These are phyloP conservation scores for Eudyptes chrysolophus DNA, from an alignment of 2,113 vertebrate genomes.

Conservation along the genomic window DNA sequence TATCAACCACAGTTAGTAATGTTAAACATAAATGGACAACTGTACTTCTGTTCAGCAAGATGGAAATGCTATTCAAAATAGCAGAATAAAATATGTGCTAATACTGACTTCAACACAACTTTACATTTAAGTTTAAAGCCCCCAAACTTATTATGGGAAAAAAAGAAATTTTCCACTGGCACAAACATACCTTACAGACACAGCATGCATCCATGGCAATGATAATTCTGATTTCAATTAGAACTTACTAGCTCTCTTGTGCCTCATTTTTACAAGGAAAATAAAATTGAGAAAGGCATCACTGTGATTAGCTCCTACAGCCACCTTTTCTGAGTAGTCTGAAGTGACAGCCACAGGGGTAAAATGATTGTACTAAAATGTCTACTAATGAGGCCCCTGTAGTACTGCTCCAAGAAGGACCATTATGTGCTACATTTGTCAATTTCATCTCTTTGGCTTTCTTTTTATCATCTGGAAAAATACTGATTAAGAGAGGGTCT, in stretches of 20 bases:
- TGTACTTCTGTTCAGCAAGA: not conserved
- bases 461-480: conserved; percentile 57
- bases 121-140: not conserved
- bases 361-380: conserved; percentile 68
- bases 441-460: conserved; percentile 50
- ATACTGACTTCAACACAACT: not conserved
- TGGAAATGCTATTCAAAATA: not conserved
- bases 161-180: conserved; percentile 18
- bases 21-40: not conserved
- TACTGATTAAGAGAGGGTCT: conserved; percentile 51
- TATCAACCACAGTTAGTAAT: not conserved
- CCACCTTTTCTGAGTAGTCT: conserved; percentile 69
- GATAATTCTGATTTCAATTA: conserved; percentile 75
- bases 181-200: conserved; percentile 47
- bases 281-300: conserved; percentile 67
- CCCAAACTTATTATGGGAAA: not conserved
- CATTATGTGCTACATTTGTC: conserved; percentile 64
- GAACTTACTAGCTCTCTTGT: conserved; percentile 60
- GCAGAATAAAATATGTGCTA: not conserved
- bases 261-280: conserved; percentile 56
- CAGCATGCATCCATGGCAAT: conserved; percentile 57
- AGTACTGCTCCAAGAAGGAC: conserved; percentile 66
- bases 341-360: conserved; percentile 69
- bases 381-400: conserved; percentile 71
- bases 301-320: conserved; percentile 67